These are phyloP conservation scores for Phalera bucephala DNA, from an alignment of 2,888 invertebrate species.

Conservation along the genomic window DNA sequence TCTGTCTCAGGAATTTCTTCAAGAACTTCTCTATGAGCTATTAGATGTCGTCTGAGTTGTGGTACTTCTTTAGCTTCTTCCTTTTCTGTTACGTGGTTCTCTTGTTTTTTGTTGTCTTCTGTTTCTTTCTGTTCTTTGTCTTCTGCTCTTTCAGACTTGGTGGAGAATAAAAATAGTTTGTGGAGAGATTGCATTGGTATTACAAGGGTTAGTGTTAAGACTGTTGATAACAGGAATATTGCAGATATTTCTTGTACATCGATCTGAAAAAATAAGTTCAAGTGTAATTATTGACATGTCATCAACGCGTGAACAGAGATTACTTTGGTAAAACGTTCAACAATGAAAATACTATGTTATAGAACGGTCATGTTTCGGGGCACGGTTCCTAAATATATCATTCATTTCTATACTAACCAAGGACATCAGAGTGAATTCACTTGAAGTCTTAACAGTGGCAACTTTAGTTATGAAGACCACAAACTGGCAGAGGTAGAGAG, in stretches of 20 bases:
- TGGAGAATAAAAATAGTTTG: constrained; percentile 50
- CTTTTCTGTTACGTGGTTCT: constrained; percentile 26
- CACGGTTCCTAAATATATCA: no score
- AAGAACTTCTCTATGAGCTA: constrained; percentile 70
- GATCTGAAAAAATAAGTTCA: constrained; percentile 75
- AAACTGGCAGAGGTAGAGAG: constrained; percentile 86
- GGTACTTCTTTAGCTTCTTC: constrained; percentile 41
- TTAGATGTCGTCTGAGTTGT: constrained; percentile 47
- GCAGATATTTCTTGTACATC: constrained; percentile 79
- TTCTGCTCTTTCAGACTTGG: constrained; percentile 23
- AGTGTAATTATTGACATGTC: no score
- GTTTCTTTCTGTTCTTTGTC: constrained; percentile 18
- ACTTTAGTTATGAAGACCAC: constrained; percentile 86
- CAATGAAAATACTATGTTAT: no score
- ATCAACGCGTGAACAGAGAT: no score
- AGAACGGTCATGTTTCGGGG: no score
- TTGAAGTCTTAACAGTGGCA: constrained; percentile 83
- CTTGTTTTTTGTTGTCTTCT: constrained; percentile 23
- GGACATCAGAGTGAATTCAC: constrained; percentile 81
- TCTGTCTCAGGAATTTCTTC: constrained; percentile 76
- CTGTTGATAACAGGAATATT: constrained; percentile 76
- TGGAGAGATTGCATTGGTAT: constrained; percentile 84
- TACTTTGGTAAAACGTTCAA: no score
- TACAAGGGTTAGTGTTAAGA: constrained; percentile 85
- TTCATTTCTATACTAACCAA: constrained; percentile 82